A percentile compares a stretch with the other conserved stretches of the same genome.
Conservation (phyloP, 1,140 invertebrate species). For the Rhopalosiphum maidis region DNA sequence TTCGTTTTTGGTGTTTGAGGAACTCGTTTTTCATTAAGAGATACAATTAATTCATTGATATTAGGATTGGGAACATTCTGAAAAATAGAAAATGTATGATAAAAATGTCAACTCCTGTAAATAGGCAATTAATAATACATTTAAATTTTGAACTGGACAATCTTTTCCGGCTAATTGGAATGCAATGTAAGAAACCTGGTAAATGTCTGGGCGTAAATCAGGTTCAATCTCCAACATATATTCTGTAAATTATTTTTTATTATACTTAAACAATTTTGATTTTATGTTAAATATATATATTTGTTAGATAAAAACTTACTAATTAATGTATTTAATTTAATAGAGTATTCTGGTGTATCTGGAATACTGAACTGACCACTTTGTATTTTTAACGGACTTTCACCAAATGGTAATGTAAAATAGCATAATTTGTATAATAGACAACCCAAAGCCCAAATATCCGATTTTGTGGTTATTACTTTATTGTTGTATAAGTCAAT, state of each 20-base stretch:
- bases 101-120: neutral
- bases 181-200: constrained; percentile 82
- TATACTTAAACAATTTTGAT: neutral
- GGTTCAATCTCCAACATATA: constrained; percentile 87
- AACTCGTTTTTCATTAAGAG: constrained; percentile 53
- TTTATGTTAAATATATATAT: neutral
- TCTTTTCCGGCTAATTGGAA: constrained; percentile 78
- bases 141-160: constrained; percentile 82
- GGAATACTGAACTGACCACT: constrained; percentile 89
- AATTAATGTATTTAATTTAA: constrained; percentile 68
- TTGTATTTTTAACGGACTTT: constrained; percentile 92
- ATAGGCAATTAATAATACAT: constrained; percentile 67
- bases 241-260: constrained; percentile 66
- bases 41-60: constrained; percentile 48
- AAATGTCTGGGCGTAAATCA: constrained; percentile 86
- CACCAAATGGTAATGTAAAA: constrained; percentile 91
- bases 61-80: constrained; percentile 54
- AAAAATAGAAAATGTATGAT: constrained; percentile 16
- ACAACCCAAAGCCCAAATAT: constrained; percentile 93
- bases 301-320: constrained; percentile 62
- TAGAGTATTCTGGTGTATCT: constrained; percentile 80
- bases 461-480: constrained; percentile 88
- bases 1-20: constrained; percentile 50
- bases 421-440: constrained; percentile 91
- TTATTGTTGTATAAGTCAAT: constrained; percentile 90